A percentile compares a stretch with the other conserved stretches of the same genome.
These are phyloP conservation scores for Bostrychus sinensis DNA, from an alignment of 2,113 vertebrate genomes.

Conservation along the genomic window DNA sequence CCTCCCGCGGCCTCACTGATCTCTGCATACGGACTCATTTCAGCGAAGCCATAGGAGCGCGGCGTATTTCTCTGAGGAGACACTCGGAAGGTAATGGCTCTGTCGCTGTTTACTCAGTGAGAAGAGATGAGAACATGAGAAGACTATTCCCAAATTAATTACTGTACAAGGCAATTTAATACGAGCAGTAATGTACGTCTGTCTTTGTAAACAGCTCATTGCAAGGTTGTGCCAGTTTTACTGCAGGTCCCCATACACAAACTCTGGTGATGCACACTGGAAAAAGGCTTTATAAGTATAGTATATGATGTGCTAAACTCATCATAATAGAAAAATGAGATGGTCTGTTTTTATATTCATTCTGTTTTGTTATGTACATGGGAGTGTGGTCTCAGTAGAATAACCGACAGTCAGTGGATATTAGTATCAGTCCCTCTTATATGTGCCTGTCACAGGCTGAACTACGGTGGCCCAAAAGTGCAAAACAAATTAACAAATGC, in stretches of 20 bases:
- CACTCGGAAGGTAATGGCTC: slow-evolving; percentile 18
- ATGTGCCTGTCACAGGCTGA: too few species aligned
- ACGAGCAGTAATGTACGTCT: background rate
- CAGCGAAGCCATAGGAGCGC: slow-evolving; percentile 28
- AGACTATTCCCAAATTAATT: slow-evolving; percentile 23
- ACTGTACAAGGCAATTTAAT: slow-evolving; percentile 18
- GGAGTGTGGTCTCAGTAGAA: too few species aligned
- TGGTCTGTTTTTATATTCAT: too few species aligned
- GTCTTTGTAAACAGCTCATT: slow-evolving; percentile 9
- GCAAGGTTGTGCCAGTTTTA: background rate
- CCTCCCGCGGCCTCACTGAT: slow-evolving; percentile 22
- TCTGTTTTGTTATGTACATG: too few species aligned
- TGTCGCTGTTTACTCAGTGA: slow-evolving; percentile 28
- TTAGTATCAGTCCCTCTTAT: too few species aligned
- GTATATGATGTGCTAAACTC: too few species aligned
- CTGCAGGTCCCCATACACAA: background rate
- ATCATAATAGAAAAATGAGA: too few species aligned
- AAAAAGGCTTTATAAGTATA: too few species aligned
- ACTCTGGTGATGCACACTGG: too few species aligned
- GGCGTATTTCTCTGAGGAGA: slow-evolving; percentile 23
- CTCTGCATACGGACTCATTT: slow-evolving; percentile 43
- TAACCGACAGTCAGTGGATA: too few species aligned
- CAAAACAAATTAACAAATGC: too few species aligned
- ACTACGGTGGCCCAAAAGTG: too few species aligned
- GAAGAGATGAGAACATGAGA: background rate